Conservation (phyloP, 2,797 vertebrate genomes). For the Oceanodroma leucorhoa region DNA sequence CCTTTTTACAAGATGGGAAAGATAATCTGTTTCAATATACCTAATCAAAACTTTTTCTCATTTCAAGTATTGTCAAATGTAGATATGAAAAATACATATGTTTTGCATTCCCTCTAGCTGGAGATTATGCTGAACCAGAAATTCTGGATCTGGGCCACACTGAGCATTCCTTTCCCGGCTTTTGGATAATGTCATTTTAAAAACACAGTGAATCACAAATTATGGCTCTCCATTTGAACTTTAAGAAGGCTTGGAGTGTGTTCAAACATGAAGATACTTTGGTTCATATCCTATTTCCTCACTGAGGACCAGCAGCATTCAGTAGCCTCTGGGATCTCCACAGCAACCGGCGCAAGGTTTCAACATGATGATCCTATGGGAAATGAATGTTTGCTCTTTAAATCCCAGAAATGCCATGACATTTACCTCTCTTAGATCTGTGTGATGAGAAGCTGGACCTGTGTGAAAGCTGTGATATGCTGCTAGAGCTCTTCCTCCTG, state of each 20-base stretch:
- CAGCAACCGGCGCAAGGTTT: background rate
- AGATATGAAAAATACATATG: background rate
- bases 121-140: background rate
- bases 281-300: background rate
- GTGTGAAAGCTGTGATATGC: constrained; percentile 83
- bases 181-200: background rate
- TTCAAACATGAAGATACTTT: constrained; percentile 4
- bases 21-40: background rate
- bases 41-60: background rate
- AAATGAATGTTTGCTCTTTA: background rate
- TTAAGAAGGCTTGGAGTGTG: background rate
- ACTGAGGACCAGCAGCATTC: background rate
- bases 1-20: background rate
- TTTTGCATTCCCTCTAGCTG: background rate
- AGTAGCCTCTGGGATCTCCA: background rate
- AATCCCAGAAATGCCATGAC: background rate
- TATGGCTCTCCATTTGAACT: constrained; percentile 10
- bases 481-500: constrained; percentile 87
- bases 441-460: constrained; percentile 85
- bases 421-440: constrained; percentile 89
- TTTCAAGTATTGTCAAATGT: background rate
- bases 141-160: background rate
- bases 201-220: constrained; percentile 37
- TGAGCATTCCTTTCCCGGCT: constrained; percentile 9
- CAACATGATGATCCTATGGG: background rate